These are phyloP conservation scores for Plutomurus gul DNA, from an alignment of 1,140 invertebrate genomes.

Conservation along the genomic window DNA sequence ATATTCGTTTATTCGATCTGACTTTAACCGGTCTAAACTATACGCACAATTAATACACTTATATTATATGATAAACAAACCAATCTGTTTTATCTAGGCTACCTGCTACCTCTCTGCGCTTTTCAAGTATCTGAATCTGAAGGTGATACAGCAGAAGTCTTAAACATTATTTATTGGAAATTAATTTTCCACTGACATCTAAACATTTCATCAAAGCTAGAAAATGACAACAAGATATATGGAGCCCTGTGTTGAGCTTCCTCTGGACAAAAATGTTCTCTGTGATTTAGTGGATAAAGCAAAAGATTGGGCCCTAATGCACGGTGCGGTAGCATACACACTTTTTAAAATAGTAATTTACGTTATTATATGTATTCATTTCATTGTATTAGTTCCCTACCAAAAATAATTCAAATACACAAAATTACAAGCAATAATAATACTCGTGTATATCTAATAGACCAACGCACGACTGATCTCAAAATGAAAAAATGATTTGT, in stretches of 20 bases:
- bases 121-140: too few species aligned
- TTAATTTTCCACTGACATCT: too few species aligned
- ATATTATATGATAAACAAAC: too few species aligned
- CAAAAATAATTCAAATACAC: not conserved
- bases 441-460: not conserved
- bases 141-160: too few species aligned
- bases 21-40: too few species aligned
- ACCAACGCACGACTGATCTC: not conserved
- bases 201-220: not conserved
- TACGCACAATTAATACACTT: too few species aligned
- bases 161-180: too few species aligned
- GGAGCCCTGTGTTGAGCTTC: slow-evolving; percentile 62
- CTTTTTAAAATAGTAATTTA: slow-evolving; percentile 8
- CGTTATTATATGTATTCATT: not conserved
- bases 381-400: not conserved
- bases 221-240: slow-evolving; percentile 30
- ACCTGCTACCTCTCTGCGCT: too few species aligned
- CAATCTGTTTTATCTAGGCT: too few species aligned
- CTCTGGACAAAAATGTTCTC: slow-evolving; percentile 66
- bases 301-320: slow-evolving; percentile 82
- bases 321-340: slow-evolving; percentile 62
- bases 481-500: too few species aligned
- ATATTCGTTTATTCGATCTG: too few species aligned
- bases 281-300: slow-evolving; percentile 71
- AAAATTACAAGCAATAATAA: not conserved